Evolutionary conservation across 2,888 invertebrate genomes (phyloP).

Genomic region (Conops quadrifasciatus): DNA sequence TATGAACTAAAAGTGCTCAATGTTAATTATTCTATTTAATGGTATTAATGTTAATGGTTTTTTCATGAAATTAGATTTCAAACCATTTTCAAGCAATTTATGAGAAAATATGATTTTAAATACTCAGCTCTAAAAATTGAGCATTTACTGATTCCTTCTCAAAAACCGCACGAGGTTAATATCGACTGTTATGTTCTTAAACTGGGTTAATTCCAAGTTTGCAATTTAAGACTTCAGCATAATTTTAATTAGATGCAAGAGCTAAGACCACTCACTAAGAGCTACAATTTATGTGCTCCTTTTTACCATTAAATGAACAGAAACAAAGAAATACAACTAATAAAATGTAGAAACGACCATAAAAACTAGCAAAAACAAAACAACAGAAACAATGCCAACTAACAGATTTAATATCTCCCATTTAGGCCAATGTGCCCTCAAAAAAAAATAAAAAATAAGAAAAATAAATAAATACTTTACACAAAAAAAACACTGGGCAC

Average conservation of each 20-base stretch:
- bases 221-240: neutral
- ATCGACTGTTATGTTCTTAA: neutral
- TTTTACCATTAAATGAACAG: neutral
- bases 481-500: too few species aligned
- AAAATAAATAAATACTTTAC: too few species aligned
- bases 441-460: neutral
- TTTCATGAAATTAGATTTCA: too few species aligned
- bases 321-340: neutral
- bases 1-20: too few species aligned
- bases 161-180: too few species aligned
- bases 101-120: too few species aligned
- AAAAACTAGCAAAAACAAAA: neutral
- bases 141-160: too few species aligned
- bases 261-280: neutral
- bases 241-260: conserved; percentile 1
- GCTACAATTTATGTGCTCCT: too few species aligned
- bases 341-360: neutral
- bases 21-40: too few species aligned
- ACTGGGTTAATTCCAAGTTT: conserved; percentile 20
- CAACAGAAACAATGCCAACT: conserved; percentile 17
- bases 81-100: too few species aligned
- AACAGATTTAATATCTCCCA: conserved; percentile 17
- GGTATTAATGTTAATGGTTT: too few species aligned
- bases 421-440: neutral
- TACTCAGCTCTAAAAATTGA: too few species aligned